phyloP scores from a whole-genome alignment of 2,797 vertebrate species.

The Hozukius guyotensis region DNA sequence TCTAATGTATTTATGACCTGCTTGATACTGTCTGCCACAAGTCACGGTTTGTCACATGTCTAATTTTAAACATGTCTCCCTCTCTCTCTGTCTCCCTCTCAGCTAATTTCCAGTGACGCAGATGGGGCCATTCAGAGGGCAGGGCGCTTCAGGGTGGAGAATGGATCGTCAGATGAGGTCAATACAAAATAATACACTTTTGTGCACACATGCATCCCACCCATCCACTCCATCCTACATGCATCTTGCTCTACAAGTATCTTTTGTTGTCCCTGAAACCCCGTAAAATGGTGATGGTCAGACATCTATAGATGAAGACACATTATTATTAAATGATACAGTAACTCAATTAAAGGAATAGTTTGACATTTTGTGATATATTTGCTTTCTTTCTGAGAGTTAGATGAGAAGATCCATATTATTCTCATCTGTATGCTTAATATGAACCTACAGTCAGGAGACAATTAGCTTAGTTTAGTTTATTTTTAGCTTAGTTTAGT shows the following conservation, averaged over 20 bases:
- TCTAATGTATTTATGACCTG: slow-evolving; percentile 42
- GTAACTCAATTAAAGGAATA: not conserved
- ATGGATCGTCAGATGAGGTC: slow-evolving; percentile 95
- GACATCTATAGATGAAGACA: not conserved
- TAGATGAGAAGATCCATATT: not conserved
- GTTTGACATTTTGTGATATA: not conserved
- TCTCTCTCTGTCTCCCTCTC: slow-evolving; percentile 36
- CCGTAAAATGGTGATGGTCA: not conserved
- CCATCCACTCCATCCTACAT: not conserved
- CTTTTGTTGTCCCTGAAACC: not conserved
- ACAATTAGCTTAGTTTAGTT: not conserved
- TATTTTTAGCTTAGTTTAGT: not conserved
- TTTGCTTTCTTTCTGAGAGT: not conserved
- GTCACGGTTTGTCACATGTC: slow-evolving; percentile 46
- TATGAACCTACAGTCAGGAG: not conserved
- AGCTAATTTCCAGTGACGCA: slow-evolving; percentile 99
- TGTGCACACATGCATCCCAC: slow-evolving; percentile 9
- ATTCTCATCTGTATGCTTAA: not conserved
- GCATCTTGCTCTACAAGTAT: too few relatives aligned
- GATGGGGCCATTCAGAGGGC: slow-evolving; percentile 99
- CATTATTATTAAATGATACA: not conserved
- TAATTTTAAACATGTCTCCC: slow-evolving; percentile 61
- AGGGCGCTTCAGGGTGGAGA: slow-evolving; percentile 98
- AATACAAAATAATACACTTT: slow-evolving; percentile 1
- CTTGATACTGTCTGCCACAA: slow-evolving; percentile 41